These are phyloP conservation scores for Drosophila putrida DNA, from an alignment of 2,888 invertebrate species.

Conservation along the genomic window DNA sequence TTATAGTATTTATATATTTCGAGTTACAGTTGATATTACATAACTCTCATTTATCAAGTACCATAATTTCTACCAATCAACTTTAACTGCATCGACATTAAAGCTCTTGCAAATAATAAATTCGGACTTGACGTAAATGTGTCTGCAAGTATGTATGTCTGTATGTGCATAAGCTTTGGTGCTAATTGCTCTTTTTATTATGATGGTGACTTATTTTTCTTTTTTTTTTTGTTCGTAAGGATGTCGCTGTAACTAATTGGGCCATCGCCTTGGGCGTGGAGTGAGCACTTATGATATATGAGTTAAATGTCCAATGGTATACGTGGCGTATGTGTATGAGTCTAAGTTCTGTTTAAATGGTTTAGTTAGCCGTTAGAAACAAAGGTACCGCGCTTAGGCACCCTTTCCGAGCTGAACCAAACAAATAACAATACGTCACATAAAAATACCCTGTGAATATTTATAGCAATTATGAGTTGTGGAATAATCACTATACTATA, in stretches of 20 bases:
- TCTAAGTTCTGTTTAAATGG: constrained; percentile 11
- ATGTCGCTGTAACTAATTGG: constrained; percentile 74
- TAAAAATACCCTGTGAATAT: not conserved
- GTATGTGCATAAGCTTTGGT: not conserved
- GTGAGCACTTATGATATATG: constrained; percentile 39
- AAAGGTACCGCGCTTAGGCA: constrained; percentile 35
- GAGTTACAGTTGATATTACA: not conserved
- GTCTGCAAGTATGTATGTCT: not conserved
- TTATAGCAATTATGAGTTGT: not conserved
- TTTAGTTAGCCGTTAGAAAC: constrained; percentile 32
- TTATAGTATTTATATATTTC: not conserved
- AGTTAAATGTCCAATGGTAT: constrained; percentile 26
- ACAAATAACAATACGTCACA: not conserved
- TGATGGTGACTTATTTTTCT: constrained; percentile 36
- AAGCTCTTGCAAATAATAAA: constrained; percentile 8
- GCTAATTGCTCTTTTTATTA: constrained; percentile 56
- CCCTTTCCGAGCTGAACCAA: constrained; percentile 15
- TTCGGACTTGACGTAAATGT: constrained; percentile 12
- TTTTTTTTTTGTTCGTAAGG: constrained; percentile 27
- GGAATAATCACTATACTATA: not conserved
- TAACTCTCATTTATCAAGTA: not conserved
- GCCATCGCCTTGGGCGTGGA: constrained; percentile 43
- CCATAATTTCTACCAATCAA: not conserved
- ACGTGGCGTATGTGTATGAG: constrained; percentile 6
- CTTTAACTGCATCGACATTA: not conserved